Conservation (phyloP, 2,113 vertebrate genomes). For the Monarcha castaneiventris region DNA sequence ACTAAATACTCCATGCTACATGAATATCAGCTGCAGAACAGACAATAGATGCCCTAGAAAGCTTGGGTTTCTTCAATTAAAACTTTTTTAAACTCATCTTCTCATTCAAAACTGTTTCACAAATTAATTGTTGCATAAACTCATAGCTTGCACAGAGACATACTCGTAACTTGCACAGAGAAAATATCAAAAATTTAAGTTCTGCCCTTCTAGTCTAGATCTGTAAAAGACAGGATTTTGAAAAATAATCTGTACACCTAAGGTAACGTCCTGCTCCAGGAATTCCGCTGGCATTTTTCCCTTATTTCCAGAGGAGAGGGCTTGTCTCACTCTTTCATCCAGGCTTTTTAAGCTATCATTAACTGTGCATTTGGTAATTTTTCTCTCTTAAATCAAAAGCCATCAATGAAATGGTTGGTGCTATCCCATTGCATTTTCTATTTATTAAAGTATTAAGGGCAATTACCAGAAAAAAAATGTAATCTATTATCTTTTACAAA, state of each 20-base stretch:
- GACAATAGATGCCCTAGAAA: background rate
- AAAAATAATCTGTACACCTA: background rate
- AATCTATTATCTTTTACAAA: background rate
- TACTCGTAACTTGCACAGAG: background rate
- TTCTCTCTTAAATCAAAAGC: background rate
- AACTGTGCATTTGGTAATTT: background rate
- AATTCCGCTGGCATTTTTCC: background rate
- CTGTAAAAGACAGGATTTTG: background rate
- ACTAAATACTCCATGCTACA: background rate
- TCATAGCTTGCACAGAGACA: background rate
- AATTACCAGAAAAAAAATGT: background rate
- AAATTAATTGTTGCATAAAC: background rate
- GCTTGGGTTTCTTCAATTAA: background rate
- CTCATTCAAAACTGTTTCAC: background rate
- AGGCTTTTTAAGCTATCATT: background rate
- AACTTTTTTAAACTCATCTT: background rate
- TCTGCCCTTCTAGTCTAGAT: background rate
- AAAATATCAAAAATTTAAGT: background rate
- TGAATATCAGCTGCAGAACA: background rate
- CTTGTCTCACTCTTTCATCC: background rate
- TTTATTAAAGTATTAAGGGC: background rate
- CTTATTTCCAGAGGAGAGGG: background rate
- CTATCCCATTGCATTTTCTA: background rate
- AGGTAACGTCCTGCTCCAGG: background rate
- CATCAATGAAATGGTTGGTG: background rate